phyloP scores from a whole-genome alignment of 2,888 invertebrate species.

The Amaurobius ferox region DNA sequence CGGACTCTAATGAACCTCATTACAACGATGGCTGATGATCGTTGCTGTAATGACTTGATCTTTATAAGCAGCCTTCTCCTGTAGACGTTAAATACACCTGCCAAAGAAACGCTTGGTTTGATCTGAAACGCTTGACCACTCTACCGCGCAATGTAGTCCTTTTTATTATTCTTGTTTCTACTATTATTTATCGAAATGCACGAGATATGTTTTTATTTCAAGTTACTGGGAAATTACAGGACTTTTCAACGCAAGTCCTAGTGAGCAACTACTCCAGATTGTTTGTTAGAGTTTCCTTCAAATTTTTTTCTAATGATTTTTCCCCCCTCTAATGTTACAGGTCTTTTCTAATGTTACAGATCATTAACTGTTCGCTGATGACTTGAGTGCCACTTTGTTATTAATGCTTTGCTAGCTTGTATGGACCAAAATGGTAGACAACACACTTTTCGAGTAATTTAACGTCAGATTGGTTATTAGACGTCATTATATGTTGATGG shows the following conservation, averaged over 20 bases:
- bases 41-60: conserved; percentile 9
- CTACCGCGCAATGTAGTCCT: conserved; percentile 1
- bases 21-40: conserved; percentile 24
- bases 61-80: neutral
- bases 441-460: conserved; percentile 3
- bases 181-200: conserved; percentile 37
- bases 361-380: conserved; percentile 11
- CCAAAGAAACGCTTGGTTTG: conserved; percentile 12
- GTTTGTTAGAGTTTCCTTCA: neutral
- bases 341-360: conserved; percentile 16
- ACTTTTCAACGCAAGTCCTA: neutral
- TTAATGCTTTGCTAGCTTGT: conserved; percentile 5
- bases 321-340: neutral
- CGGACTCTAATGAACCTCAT: conserved; percentile 41
- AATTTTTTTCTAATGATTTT: neutral
- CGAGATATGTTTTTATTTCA: conserved; percentile 43
- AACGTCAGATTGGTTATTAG: conserved; percentile 1
- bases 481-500: neutral
- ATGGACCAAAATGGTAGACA: neutral
- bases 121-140: neutral
- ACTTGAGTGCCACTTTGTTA: conserved; percentile 13
- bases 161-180: conserved; percentile 24
- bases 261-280: neutral
- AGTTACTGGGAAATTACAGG: conserved; percentile 35
- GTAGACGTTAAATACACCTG: conserved; percentile 14